phyloP scores from a whole-genome alignment of 2,797 vertebrate species.

The Adelosebastes latens region DNA sequence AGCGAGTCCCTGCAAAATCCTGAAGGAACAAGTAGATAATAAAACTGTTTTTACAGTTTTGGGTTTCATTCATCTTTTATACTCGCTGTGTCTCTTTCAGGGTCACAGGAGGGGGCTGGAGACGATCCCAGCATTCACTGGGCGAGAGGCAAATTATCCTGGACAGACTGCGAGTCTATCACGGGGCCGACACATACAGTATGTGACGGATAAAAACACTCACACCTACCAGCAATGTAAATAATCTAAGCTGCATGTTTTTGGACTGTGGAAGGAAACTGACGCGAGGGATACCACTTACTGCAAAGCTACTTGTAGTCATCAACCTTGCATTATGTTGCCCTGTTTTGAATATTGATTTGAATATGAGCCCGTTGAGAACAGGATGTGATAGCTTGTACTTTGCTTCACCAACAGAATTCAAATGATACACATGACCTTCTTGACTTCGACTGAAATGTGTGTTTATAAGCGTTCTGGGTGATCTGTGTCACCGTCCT shows the following conservation, averaged over 20 bases:
- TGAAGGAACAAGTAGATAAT: not conserved
- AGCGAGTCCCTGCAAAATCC: not conserved
- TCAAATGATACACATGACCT: not conserved
- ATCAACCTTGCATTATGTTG: not conserved
- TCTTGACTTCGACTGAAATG: slow-evolving; percentile 6
- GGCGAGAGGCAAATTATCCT: not conserved
- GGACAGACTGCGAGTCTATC: not conserved
- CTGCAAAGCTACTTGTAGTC: not conserved
- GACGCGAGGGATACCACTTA: not conserved
- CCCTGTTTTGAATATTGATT: not conserved
- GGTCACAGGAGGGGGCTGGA: not conserved
- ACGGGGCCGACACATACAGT: not conserved
- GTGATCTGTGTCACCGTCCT: slow-evolving; percentile 20
- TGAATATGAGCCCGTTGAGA: not conserved
- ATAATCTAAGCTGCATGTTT: not conserved
- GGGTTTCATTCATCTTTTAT: not conserved
- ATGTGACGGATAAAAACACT: not conserved
- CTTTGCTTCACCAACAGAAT: not conserved
- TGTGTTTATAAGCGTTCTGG: slow-evolving; percentile 18
- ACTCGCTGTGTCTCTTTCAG: not conserved
- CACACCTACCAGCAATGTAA: not conserved
- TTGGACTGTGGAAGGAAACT: not conserved
- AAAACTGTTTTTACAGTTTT: not conserved
- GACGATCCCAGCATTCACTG: not conserved
- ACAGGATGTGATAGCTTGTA: not conserved